phyloP scores from a whole-genome alignment of 2,797 vertebrate genomes.

The Notolepis coatsorum region DNA sequence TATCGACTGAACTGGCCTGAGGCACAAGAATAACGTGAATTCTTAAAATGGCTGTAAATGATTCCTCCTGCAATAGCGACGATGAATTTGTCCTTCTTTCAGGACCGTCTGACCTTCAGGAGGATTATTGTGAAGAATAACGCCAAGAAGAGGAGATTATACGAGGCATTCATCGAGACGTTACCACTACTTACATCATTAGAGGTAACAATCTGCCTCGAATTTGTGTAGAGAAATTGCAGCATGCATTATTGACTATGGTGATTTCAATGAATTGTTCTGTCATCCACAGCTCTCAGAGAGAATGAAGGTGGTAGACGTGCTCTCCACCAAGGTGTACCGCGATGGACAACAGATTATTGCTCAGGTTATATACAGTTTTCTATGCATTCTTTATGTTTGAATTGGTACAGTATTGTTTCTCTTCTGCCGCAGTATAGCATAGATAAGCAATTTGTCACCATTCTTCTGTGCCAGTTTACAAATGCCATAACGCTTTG shows the following conservation, averaged over 20 bases:
- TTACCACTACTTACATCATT: constrained; percentile 97
- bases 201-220: constrained; percentile 83
- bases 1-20: too few species aligned
- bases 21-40: too few species aligned
- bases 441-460: background rate
- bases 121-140: constrained; percentile 99
- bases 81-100: constrained; percentile 35
- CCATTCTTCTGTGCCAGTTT: background rate
- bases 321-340: constrained; percentile 93
- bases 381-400: background rate
- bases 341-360: constrained; percentile 95
- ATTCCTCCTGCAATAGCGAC: background rate
- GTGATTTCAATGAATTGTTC: constrained; percentile 13
- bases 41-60: too few species aligned
- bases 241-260: constrained; percentile 6
- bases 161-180: constrained; percentile 97
- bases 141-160: constrained; percentile 97
- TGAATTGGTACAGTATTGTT: background rate
- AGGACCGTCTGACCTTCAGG: constrained; percentile 98
- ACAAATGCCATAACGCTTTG: background rate
- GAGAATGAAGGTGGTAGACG: constrained; percentile 98
- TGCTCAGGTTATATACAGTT: constrained; percentile 87
- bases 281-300: constrained; percentile 88
- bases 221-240: background rate
- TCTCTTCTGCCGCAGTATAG: background rate